Percentiles rank a stretch among this genome's conserved stretches.
Conservation (phyloP, 2,888 invertebrate species). For the Elysia crispata region DNA sequence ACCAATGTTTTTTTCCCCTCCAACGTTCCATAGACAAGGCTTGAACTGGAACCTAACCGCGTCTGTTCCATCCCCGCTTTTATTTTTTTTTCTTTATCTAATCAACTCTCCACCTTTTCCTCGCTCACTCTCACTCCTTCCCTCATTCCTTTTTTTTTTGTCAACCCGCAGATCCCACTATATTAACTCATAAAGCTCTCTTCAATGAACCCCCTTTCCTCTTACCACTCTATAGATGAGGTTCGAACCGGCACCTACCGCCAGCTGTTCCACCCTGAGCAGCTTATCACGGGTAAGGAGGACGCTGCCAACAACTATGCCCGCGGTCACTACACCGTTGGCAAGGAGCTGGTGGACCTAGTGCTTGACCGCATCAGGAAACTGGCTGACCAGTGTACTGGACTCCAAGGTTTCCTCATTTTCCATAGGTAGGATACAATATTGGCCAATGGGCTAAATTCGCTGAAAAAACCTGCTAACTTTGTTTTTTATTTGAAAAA, state of each 20-base stretch:
- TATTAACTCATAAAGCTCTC: background rate
- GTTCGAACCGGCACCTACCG: constrained; percentile 83
- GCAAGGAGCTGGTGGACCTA: constrained; percentile 42
- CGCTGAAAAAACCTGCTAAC: no score
- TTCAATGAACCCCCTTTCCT: background rate
- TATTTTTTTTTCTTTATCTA: no score
- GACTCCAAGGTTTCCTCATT: constrained; percentile 47
- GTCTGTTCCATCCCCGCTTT: no score
- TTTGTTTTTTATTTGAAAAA: no score
- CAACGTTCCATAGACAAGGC: no score
- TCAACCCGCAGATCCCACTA: background rate
- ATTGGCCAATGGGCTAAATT: background rate
- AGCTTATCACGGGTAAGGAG: constrained; percentile 89
- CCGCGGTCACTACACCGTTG: constrained; percentile 43
- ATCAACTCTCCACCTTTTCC: background rate
- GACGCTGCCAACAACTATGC: constrained; percentile 51
- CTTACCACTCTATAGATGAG: no score
- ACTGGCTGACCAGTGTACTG: constrained; percentile 46
- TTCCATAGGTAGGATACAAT: constrained; percentile 36
- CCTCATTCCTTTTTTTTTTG: background rate
- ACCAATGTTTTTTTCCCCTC: background rate
- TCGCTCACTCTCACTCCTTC: constrained; percentile 16
- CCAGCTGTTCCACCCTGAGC: constrained; percentile 97
- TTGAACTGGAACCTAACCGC: no score
- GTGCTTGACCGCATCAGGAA: constrained; percentile 45